These are phyloP conservation scores for Prunella himalayana DNA, from an alignment of 2,113 vertebrate genomes.

Conservation along the genomic window DNA sequence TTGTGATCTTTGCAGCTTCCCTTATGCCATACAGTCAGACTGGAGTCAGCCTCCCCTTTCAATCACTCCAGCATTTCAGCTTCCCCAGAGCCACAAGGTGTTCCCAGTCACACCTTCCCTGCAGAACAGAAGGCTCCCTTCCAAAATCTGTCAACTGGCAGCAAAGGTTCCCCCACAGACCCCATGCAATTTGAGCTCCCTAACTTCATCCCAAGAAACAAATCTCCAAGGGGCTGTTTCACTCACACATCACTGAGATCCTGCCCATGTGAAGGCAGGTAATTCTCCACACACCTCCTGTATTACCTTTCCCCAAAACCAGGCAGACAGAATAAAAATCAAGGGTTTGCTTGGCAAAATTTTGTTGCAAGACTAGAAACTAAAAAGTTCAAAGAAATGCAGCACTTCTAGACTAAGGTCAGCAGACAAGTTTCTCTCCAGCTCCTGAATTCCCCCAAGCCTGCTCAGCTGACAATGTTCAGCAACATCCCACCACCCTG, in stretches of 20 bases:
- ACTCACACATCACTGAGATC: not conserved
- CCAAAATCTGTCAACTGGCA: not conserved
- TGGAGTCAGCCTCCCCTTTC: not conserved
- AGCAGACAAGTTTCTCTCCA: not conserved
- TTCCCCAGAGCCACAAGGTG: not conserved
- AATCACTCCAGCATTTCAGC: not conserved
- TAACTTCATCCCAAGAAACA: not conserved
- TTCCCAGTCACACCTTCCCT: not conserved
- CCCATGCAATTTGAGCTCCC: not conserved
- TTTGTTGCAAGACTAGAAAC: not conserved
- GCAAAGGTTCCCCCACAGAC: not conserved
- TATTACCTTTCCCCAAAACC: not conserved
- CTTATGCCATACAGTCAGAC: not conserved
- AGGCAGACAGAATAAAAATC: not conserved
- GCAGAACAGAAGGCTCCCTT: not conserved
- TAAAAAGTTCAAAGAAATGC: not conserved
- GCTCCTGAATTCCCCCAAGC: not conserved
- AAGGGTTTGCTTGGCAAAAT: not conserved
- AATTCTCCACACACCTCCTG: not conserved
- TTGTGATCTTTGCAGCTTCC: not conserved
- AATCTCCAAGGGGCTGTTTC: not conserved
- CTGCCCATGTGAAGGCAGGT: not conserved
- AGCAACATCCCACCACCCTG: not conserved
- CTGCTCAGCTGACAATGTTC: not conserved
- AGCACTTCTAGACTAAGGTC: not conserved